phyloP scores from a whole-genome alignment of 2,888 invertebrate genomes.

The Xanthia icteritia region DNA sequence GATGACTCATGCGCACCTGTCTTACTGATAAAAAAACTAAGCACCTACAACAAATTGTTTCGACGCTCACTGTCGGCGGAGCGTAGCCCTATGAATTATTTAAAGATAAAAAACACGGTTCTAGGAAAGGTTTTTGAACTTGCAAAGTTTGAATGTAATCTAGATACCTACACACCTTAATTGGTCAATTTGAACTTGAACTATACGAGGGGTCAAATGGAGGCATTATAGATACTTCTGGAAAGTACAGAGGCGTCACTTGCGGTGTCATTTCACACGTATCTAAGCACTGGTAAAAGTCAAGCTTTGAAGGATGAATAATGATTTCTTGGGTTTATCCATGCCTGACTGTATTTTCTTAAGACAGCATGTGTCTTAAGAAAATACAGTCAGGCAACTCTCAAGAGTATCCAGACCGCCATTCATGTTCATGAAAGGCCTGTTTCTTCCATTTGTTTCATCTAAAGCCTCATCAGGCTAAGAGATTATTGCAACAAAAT shows the following conservation, averaged over 20 bases:
- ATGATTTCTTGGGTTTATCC: background rate
- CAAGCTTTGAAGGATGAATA: background rate
- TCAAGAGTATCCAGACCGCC: background rate
- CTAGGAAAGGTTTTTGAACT: slow-evolving; percentile 59
- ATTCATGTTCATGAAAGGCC: background rate
- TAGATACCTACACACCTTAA: slow-evolving; percentile 31
- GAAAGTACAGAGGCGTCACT: background rate
- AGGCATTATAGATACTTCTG: background rate
- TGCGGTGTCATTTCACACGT: background rate
- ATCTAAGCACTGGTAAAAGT: background rate
- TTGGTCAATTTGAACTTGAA: slow-evolving; percentile 29
- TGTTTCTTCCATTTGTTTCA: background rate
- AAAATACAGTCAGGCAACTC: background rate
- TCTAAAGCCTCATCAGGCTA: background rate
- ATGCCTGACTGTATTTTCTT: too few species aligned
- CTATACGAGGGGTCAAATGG: slow-evolving; percentile 10
- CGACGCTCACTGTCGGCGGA: slow-evolving; percentile 57
- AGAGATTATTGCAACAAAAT: slow-evolving; percentile 25
- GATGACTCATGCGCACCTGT: slow-evolving; percentile 68
- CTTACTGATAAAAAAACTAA: slow-evolving; percentile 58
- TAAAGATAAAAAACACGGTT: slow-evolving; percentile 38
- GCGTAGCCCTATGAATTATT: slow-evolving; percentile 66
- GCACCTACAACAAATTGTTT: slow-evolving; percentile 58
- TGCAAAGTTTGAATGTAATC: slow-evolving; percentile 31
- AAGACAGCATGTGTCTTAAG: background rate